Evolutionary conservation across 1,140 invertebrate species (phyloP).

Genomic region (Euglossa dilemma): DNA sequence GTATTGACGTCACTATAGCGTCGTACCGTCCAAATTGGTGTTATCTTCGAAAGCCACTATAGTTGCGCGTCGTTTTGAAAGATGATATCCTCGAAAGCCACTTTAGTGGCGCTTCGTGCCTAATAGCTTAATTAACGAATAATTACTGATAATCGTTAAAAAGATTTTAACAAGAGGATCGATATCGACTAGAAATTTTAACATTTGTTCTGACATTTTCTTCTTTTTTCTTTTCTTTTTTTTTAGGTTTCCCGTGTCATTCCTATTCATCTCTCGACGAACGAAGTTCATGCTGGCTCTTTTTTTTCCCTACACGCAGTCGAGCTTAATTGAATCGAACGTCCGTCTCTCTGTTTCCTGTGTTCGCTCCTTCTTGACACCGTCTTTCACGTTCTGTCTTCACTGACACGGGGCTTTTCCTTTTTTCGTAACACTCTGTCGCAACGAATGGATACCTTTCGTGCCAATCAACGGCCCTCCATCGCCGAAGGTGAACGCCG

Average conservation of each 20-base stretch:
- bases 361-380: neutral
- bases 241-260: neutral
- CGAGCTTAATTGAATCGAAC: conserved; percentile 3
- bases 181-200: neutral
- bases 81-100: too few species aligned
- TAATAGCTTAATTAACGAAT: too few species aligned
- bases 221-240: too few species aligned
- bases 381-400: conserved; percentile 35
- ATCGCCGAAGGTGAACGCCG: conserved; percentile 53
- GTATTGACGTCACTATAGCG: too few species aligned
- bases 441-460: conserved; percentile 31
- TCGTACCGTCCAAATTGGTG: too few species aligned
- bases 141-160: too few species aligned
- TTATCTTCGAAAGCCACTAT: too few species aligned
- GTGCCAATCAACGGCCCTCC: conserved; percentile 44
- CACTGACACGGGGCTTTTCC: neutral
- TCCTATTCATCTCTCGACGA: neutral
- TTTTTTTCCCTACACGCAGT: neutral
- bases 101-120: too few species aligned
- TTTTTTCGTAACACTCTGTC: conserved; percentile 27
- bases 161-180: neutral
- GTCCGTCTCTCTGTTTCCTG: neutral
- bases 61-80: too few species aligned
- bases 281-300: neutral
- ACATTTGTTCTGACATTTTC: neutral